Base-by-base conservation (phyloP, 2,113 vertebrate genomes). In the Bambusicola thoracicus region DNA sequence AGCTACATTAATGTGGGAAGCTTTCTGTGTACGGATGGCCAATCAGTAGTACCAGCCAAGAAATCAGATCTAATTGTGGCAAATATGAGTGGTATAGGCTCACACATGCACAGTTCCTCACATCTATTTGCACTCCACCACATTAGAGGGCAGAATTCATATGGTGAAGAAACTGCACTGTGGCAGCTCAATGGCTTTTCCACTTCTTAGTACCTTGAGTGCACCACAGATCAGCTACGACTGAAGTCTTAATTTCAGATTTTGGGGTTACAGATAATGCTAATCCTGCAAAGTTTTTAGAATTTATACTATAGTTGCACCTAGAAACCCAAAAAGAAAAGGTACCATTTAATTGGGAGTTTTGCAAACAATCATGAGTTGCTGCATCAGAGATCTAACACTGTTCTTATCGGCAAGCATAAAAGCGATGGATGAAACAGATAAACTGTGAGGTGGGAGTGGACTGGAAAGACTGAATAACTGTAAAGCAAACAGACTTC, bases 401-500 rank as follows among this genome's bases (percentile, higher is more conserved):
- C n/a, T 3, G 5, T 17, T 62, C 59, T 73, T 89, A 83, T 91
- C 46, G 0, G 32, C 11, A 1, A 10, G 79, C 73, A 91, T 97
- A 77, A 95, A 94, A 88, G 76, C 6, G 3, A 22, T 2, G 21
- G 76, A 81, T 83, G 65, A 68, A 92, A 90, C 63, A 94, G 79
- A 85, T 51, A 89, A 92, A 87, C 44, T 49, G 20, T 56, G n/a
- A 29, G 65, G 61, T 81, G 58, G 82, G 94, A 90, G 53, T 74
- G 76, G 73, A 63, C 48, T 94, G 87, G 61, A 83, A 75, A 83
- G 46, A 7, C 65, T 89, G 73, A 70, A 68, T 74, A 74, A 87
- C 72, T 94, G 84, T 48, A 90, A 93, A 92, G 82, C 65, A 93
- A 92, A 89, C 93, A 97, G 73, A 43, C 61, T 83, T 83, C 72